phyloP scores from a whole-genome alignment of 2,113 vertebrate genomes.

The Alligator mississippiensis region DNA sequence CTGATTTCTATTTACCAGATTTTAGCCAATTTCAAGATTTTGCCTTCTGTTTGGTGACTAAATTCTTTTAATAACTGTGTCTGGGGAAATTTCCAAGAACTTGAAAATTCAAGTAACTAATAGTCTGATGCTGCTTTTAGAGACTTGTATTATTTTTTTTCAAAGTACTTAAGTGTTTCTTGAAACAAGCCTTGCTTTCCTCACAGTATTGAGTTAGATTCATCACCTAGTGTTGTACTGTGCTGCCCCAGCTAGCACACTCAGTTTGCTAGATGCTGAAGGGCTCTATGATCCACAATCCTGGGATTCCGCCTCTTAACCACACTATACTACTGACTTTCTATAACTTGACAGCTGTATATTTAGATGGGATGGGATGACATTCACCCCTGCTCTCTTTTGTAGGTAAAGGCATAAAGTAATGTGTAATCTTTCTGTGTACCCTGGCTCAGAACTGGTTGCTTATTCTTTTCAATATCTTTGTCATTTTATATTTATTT shows the following conservation, averaged over 20 bases:
- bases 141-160: background rate
- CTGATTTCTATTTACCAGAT: background rate
- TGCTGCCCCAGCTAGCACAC: background rate
- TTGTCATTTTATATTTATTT: background rate
- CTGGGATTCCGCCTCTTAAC: background rate
- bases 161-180: background rate
- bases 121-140: background rate
- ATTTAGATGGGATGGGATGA: background rate
- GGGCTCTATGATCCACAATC: too few species aligned
- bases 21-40: background rate
- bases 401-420: too few species aligned
- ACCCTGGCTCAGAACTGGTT: background rate
- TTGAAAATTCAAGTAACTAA: background rate
- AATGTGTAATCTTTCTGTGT: background rate
- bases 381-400: too few species aligned
- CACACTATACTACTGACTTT: too few species aligned
- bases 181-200: background rate
- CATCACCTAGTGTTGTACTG: background rate
- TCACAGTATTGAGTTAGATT: background rate
- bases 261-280: background rate
- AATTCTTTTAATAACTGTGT: background rate
- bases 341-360: background rate
- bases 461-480: background rate
- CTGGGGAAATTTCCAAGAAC: background rate
- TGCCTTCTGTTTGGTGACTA: background rate